Percentiles rank a stretch among this genome's conserved stretches.
phyloP scores from a whole-genome alignment of 2,113 vertebrate genomes.

The Zingel zingel region DNA sequence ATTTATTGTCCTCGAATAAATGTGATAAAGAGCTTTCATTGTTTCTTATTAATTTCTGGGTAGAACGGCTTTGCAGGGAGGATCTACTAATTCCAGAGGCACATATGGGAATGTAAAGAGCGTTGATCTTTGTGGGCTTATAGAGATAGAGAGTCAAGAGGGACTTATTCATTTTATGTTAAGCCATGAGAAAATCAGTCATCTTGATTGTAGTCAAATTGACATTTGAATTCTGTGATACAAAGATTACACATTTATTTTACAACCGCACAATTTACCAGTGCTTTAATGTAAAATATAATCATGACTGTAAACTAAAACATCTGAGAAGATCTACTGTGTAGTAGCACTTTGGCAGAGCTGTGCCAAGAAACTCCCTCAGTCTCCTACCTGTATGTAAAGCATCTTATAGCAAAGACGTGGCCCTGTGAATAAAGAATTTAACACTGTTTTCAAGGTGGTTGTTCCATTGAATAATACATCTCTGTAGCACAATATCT shows the following conservation, averaged over 20 bases:
- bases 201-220: slow-evolving; percentile 64
- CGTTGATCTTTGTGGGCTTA: slow-evolving; percentile 73
- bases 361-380: slow-evolving; percentile 35
- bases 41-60: slow-evolving; percentile 70
- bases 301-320: background rate
- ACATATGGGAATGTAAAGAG: slow-evolving; percentile 72
- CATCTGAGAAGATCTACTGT: slow-evolving; percentile 17
- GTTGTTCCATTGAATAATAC: slow-evolving; percentile 47
- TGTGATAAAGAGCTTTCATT: slow-evolving; percentile 71
- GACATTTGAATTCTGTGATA: slow-evolving; percentile 31
- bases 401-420: slow-evolving; percentile 32
- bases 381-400: slow-evolving; percentile 45
- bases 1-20: slow-evolving; percentile 68
- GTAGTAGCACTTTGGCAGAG: slow-evolving; percentile 2
- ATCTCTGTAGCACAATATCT: slow-evolving; percentile 52
- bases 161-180: slow-evolving; percentile 74
- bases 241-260: background rate
- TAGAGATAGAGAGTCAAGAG: slow-evolving; percentile 60
- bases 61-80: slow-evolving; percentile 64
- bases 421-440: background rate
- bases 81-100: slow-evolving; percentile 71
- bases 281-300: slow-evolving; percentile 1
- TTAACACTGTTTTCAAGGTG: slow-evolving; percentile 35
- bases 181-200: slow-evolving; percentile 68
- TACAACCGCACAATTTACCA: background rate